These are phyloP conservation scores for Allobates femoralis DNA, from an alignment of 2,797 vertebrate genomes.

Conservation along the genomic window DNA sequence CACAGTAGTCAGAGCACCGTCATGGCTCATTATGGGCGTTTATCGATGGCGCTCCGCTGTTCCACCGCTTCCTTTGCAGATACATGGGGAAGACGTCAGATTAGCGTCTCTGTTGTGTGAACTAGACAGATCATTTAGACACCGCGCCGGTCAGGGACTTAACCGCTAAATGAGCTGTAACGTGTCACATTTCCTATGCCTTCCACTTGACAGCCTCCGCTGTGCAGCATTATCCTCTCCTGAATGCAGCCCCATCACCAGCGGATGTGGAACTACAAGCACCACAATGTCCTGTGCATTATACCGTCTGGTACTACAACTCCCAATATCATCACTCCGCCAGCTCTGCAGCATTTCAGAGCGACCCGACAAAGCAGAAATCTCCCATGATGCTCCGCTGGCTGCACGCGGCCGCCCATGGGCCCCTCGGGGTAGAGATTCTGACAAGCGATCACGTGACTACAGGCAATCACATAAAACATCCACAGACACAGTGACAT, in stretches of 20 bases:
- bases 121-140: slow-evolving; percentile 31
- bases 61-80: background rate
- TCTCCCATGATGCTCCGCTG: background rate
- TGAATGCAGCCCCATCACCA: background rate
- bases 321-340: background rate
- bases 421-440: background rate
- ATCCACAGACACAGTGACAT: background rate
- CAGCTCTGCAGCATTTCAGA: background rate
- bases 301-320: background rate
- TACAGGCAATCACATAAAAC: no score
- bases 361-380: background rate
- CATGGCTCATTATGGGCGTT: background rate
- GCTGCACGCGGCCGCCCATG: background rate
- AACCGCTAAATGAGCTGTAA: slow-evolving; percentile 33
- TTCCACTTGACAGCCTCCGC: slow-evolving; percentile 1
- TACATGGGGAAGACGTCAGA: background rate
- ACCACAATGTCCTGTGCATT: background rate
- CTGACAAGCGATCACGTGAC: background rate
- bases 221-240: background rate
- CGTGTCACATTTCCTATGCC: slow-evolving; percentile 12
- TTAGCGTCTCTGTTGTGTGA: slow-evolving; percentile 11
- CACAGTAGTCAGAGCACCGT: no score
- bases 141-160: background rate
- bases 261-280: background rate
- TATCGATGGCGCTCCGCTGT: background rate